Evolutionary conservation across 2,113 vertebrate species (phyloP), one percentile per base, ranked within the genome.

Genomic region (Xiphophorus maculatus): DNA sequence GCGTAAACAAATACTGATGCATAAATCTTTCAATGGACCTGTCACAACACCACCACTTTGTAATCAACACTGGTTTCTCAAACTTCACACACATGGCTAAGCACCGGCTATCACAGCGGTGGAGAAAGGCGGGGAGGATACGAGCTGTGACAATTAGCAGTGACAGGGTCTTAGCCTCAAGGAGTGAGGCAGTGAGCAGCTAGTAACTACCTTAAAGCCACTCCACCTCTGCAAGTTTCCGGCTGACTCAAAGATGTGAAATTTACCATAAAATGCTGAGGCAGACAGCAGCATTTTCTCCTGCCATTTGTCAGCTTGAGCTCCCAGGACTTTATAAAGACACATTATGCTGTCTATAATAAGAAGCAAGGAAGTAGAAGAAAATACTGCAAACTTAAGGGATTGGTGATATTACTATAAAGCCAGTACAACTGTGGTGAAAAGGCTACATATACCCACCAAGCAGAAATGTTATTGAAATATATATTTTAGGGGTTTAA

Each of bases 31-130:
- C 64, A 48, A 62, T 48, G 42, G 54, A 66, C 71, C 85, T 88
- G 87, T 89, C 88, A 87, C 73, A 88, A 79, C 87, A 85, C 60
- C 71, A 70, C 81, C 72, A 77, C 77, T 84, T 80, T 82, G 77
- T 77, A 89, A 92, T 92, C 84, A 87, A 71, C 67, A 60, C 63
- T 61, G 66, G 71, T 84, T 85, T 81, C 74, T 84, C 78, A 85
- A 79, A 76, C 81, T 73, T 76, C 77, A 69, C 77, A 85, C 85
- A 82, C 87, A 83, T 71, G 79, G 67, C 75, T 84, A 73, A 80
- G 78, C 83, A 75, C 74, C 69, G 42, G n/a, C 74, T 78, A 75
- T 84, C 80, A 66, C 75, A 33, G 42, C 12, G 62, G 40, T 17
- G 60, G 74, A 17, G 69, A 64, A 71, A 66, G 73, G 66, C 72